These are phyloP conservation scores for Acleris sparsana DNA, from an alignment of 2,888 invertebrate genomes.

Conservation along the genomic window DNA sequence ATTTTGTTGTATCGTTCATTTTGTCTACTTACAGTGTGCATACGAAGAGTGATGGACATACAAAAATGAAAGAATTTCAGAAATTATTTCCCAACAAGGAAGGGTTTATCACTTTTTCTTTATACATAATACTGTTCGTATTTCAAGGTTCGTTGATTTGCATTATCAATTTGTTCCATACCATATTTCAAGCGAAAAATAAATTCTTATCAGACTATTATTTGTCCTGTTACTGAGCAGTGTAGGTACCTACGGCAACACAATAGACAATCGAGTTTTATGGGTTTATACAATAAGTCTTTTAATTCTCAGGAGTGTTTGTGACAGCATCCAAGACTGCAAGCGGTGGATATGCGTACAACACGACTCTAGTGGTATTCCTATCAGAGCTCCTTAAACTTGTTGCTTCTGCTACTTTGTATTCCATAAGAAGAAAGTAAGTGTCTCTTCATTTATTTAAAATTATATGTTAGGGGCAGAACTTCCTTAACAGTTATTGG, in stretches of 20 bases:
- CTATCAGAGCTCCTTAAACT: conserved; percentile 94
- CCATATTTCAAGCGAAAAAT: not conserved
- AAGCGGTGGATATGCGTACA: conserved; percentile 92
- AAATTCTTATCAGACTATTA: conserved; percentile 3
- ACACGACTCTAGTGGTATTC: conserved; percentile 93
- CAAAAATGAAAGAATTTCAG: conserved; percentile 76
- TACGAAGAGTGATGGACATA: conserved; percentile 24
- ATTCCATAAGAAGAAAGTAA: conserved; percentile 83
- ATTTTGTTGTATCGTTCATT: not conserved
- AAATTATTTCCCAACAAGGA: conserved; percentile 93
- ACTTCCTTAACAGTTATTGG: not conserved
- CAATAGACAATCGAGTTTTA: conserved; percentile 19
- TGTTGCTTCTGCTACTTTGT: conserved; percentile 87
- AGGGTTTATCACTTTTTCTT: conserved; percentile 90
- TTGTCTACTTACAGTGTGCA: not conserved
- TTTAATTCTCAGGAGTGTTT: conserved; percentile 89
- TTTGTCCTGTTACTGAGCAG: not conserved
- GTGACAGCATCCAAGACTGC: conserved; percentile 94
- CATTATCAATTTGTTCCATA: not conserved
- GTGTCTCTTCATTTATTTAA: conserved; percentile 42
- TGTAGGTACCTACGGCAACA: not conserved
- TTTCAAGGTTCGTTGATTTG: conserved; percentile 90
- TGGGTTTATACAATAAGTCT: conserved; percentile 16
- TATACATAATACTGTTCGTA: conserved; percentile 94
- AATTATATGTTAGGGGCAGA: conserved; percentile 3